Evolutionary conservation across 2,888 invertebrate species (phyloP), one percentile per base, ranked within the genome.

Genomic region (Itoplectis maculator): DNA sequence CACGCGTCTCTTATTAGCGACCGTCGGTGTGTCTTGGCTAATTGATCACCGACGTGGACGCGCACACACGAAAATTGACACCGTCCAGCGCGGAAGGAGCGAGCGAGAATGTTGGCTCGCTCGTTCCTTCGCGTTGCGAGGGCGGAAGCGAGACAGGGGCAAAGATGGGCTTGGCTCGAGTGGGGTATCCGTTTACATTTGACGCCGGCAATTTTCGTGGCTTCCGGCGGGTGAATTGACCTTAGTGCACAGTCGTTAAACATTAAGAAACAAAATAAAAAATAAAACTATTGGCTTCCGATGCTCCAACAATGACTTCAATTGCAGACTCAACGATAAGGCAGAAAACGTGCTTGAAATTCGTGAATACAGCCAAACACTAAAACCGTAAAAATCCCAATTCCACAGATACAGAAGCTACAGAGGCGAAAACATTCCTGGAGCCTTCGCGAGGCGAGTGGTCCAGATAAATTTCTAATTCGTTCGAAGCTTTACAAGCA

Each of bases 161-260:
- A 74, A 79, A 74, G 69, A 76, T 59, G 70, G 80, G 75, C 80
- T 80, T 75, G 75, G 75, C 80, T 56, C 47, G 9, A 73, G 66
- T 63, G 47, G 70, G n/a, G 23, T 73, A 79, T 59, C 47, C 23
- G 49, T 20, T 65, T 49, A 47, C 68, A 59, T 7, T 6, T n/a
- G 49, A 35, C 49, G 40, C 56, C 8, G 23, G 40, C 42, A 40
- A 40, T 73, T 63, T 51, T 47, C 47, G 51, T 18, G 49, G 18
- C 49, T 29, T 29, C 5, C 29, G 29, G 29, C 3, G 3, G 2
- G 29, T 29, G 29, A 29, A 29, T 29, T 5, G 29, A 2, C 3
- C 5, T 29, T 29, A 29, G 29, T 5, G 29, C 29, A 5, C 3
- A 3, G 29, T 29, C 29, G 29, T 29, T 5, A 5, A 29, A 29